phyloP scores from a whole-genome alignment of 2,888 invertebrate species.

The Pollenia griseotomentosa region DNA sequence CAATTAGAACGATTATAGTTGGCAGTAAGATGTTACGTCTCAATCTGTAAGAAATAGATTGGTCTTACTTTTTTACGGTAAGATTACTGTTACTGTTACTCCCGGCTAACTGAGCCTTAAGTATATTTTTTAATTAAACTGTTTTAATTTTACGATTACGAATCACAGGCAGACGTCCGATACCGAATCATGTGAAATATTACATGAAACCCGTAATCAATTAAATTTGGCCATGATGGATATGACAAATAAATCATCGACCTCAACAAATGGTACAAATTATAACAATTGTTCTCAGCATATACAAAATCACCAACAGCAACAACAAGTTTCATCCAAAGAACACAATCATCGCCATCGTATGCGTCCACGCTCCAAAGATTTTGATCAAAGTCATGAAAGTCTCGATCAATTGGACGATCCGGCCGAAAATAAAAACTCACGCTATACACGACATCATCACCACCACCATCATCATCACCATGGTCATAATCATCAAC shows the following conservation, averaged over 20 bases:
- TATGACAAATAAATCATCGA: constrained; percentile 74
- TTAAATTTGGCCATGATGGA: constrained; percentile 80
- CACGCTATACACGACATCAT: constrained; percentile 70
- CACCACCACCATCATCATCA: constrained; percentile 76
- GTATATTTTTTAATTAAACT: background rate
- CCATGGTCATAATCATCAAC: constrained; percentile 77
- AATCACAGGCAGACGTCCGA: constrained; percentile 83
- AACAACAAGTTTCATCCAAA: constrained; percentile 75
- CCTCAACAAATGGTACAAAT: constrained; percentile 74
- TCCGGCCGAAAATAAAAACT: constrained; percentile 55
- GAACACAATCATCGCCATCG: constrained; percentile 82
- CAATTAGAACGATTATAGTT: no score
- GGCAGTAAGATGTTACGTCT: no score
- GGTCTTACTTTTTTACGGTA: no score
- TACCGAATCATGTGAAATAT: constrained; percentile 84
- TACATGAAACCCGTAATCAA: constrained; percentile 83
- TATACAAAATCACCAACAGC: constrained; percentile 54
- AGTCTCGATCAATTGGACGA: constrained; percentile 82
- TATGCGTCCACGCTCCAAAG: constrained; percentile 82
- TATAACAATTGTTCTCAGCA: constrained; percentile 69
- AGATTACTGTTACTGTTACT: no score
- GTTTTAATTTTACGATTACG: no score
- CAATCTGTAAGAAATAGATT: no score
- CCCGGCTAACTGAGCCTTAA: no score
- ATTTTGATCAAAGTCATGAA: constrained; percentile 82